Evolutionary conservation across 2,888 invertebrate genomes (phyloP).

Genomic region (Melolontha melolontha): DNA sequence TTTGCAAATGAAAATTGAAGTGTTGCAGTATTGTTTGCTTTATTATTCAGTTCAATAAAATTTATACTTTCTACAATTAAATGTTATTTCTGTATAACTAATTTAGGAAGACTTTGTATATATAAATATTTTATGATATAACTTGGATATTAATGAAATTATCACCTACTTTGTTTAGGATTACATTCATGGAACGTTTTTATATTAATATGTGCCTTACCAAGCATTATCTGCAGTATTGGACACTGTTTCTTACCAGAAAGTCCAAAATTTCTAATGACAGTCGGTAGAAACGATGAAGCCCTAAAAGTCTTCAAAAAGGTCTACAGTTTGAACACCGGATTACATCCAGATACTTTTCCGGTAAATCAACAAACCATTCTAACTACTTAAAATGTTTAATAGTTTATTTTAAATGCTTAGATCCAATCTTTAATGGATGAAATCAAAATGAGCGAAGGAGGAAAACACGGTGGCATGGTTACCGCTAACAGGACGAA

Average conservation of each 20-base stretch:
- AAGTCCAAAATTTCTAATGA: conserved; percentile 80
- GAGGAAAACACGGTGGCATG: conserved; percentile 36
- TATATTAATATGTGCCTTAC: conserved; percentile 70
- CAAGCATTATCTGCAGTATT: conserved; percentile 75
- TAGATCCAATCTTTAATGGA: conserved; percentile 63
- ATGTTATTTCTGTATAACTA: too few species aligned
- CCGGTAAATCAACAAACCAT: conserved; percentile 66
- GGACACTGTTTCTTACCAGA: conserved; percentile 74
- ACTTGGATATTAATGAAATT: too few species aligned
- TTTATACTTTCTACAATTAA: too few species aligned
- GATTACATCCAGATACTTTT: conserved; percentile 70
- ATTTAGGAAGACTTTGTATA: too few species aligned
- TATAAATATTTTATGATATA: too few species aligned
- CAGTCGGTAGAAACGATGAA: conserved; percentile 72
- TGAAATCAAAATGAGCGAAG: conserved; percentile 51
- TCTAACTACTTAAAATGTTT: conserved; percentile 20
- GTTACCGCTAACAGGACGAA: conserved; percentile 55
- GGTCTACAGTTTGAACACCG: conserved; percentile 74
- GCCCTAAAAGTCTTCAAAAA: conserved; percentile 71
- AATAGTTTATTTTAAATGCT: conserved; percentile 34
- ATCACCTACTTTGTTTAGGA: not conserved
- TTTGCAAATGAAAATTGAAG: too few species aligned
- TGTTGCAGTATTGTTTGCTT: too few species aligned
- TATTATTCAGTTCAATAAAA: too few species aligned
- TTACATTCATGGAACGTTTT: conserved; percentile 74